Evolutionary conservation across 2,888 invertebrate species (phyloP), one percentile per base, ranked within the genome.

Genomic region (Unio pictorum): DNA sequence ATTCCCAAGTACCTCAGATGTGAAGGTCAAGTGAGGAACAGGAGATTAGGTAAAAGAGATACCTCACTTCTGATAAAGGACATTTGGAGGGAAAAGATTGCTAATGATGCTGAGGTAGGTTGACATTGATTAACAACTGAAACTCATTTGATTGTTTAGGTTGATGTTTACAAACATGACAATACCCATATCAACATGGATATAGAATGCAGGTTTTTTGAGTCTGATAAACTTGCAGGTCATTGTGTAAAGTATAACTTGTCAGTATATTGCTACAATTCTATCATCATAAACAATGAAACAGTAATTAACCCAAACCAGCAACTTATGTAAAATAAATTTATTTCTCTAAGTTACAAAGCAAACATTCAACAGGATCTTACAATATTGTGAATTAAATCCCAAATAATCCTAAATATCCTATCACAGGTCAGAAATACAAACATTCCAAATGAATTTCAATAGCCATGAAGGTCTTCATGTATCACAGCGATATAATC

Each of bases 71-170:
- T 89, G n/a, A 85, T 90, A 68, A 82, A 82, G 67, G 89, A 90
- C 70, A 87, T 90, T 69, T 89, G 89, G 90, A 81, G 84, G 70
- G 88, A 88, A 67, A 88, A 88, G 67, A 79, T 82, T 20, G 84
- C 84, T 15, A 71, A 83, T 74, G 89, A 89, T 81, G 85, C 85
- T 17, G 83, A 82, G 72, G 86, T 86, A 72, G 65, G 66, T 61
- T 45, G 45, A 11, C 15, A 45, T 15, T 45, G 11, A 45, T 45
- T 15, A 45, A 45, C 45, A 1, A 15, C 15, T 45, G 11, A 15
- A 15, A 45, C 45, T 45, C 45, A 45, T 45, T 15, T 20, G 3
- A 28, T 17, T 30, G 58, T 34, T n/a, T 8, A 23, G n/a, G 66
- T 59, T 1, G 17, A 45, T 65, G n/a, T 55, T 18, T 23, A 17